A percentile compares a stretch with the other conserved stretches of the same genome.
Evolutionary conservation across 2,888 invertebrate species (phyloP).

Genomic region (Abrostola tripartita): DNA sequence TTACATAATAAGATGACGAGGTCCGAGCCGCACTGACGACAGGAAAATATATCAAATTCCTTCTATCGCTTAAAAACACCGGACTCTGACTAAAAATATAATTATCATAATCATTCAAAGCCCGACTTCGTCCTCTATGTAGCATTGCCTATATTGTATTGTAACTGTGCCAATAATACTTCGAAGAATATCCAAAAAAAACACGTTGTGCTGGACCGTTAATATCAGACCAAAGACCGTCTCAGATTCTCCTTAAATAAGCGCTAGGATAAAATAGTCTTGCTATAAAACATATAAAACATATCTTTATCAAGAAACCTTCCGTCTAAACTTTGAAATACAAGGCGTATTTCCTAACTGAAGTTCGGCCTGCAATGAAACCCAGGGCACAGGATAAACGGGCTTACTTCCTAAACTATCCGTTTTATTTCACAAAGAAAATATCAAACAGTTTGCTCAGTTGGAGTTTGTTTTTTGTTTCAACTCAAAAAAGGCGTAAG

Average conservation of each 20-base stretch:
- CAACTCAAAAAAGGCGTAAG: conserved; percentile 9
- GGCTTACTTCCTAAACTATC: conserved; percentile 42
- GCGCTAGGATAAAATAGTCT: background rate
- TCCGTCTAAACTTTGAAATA: conserved; percentile 10
- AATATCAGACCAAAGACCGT: background rate
- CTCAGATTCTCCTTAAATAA: background rate
- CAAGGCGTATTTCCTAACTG: conserved; percentile 6
- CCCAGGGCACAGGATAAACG: conserved; percentile 22
- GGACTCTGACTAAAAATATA: too few species aligned
- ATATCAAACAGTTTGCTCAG: conserved; percentile 38
- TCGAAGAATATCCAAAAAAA: background rate
- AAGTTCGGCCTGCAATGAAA: conserved; percentile 17
- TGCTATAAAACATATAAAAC: background rate
- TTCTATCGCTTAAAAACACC: too few species aligned
- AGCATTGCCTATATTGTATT: too few species aligned
- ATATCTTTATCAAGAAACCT: conserved; percentile 18
- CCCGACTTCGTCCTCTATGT: too few species aligned
- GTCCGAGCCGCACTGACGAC: too few species aligned
- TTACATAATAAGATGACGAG: too few species aligned
- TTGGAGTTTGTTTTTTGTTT: conserved; percentile 31
- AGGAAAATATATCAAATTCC: too few species aligned
- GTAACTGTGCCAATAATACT: too few species aligned
- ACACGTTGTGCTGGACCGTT: background rate
- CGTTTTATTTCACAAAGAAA: conserved; percentile 45
- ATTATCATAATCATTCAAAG: too few species aligned